A percentile compares a stretch with the other conserved stretches of the same genome.
phyloP scores from a whole-genome alignment of 2,888 invertebrate genomes.

The Furcula furcula region DNA sequence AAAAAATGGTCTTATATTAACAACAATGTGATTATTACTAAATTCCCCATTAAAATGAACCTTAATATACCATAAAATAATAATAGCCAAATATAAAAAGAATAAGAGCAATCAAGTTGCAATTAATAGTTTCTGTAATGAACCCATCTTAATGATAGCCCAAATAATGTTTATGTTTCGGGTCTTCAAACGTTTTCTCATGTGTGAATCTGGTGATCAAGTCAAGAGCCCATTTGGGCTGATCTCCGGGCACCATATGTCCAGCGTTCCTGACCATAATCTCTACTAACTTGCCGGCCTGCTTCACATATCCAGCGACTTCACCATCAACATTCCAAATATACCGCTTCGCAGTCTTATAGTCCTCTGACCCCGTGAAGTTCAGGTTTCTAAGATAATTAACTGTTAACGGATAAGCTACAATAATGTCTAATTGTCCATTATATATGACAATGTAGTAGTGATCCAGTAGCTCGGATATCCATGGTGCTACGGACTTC shows the following conservation, averaged over 20 bases:
- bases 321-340: constrained; percentile 86
- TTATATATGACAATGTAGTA: constrained; percentile 91
- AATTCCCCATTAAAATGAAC: too few relatives aligned
- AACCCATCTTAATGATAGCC: constrained; percentile 14
- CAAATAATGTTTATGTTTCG: constrained; percentile 22
- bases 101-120: too few relatives aligned
- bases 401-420: constrained; percentile 92
- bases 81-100: too few relatives aligned
- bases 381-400: constrained; percentile 88
- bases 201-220: constrained; percentile 86
- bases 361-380: constrained; percentile 85
- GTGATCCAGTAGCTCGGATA: constrained; percentile 84
- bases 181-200: constrained; percentile 64
- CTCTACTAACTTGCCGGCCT: constrained; percentile 87
- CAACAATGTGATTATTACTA: too few relatives aligned
- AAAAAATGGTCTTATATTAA: too few relatives aligned
- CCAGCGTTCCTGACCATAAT: constrained; percentile 90
- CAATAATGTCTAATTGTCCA: constrained; percentile 95
- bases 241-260: constrained; percentile 91
- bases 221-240: constrained; percentile 89
- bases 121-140: too few relatives aligned
- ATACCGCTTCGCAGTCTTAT: constrained; percentile 84
- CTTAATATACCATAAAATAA: too few relatives aligned
- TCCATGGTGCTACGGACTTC: constrained; percentile 89
- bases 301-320: constrained; percentile 89